phyloP scores from a whole-genome alignment of 2,113 vertebrate species.

The Prietella phreatophila region DNA sequence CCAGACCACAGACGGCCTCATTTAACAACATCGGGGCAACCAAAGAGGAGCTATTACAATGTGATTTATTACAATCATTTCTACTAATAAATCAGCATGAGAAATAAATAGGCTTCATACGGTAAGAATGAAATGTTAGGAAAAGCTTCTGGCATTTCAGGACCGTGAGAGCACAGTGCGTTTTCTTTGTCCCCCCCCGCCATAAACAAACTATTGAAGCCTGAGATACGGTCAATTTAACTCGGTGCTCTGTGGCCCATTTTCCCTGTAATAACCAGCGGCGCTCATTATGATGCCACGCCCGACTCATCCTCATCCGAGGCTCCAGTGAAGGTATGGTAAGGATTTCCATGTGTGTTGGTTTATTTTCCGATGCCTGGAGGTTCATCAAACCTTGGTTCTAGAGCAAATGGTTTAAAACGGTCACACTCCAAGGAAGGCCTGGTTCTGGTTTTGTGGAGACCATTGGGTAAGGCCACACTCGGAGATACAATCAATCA shows the following conservation, averaged over 20 bases:
- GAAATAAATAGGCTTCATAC: constrained; percentile 53
- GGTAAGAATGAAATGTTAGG: constrained; percentile 58
- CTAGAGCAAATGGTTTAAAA: constrained; percentile 62
- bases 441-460: constrained; percentile 66
- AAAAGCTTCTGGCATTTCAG: constrained; percentile 36
- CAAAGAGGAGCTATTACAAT: constrained; percentile 10
- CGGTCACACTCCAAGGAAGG: constrained; percentile 60
- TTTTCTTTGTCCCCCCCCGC: constrained; percentile 13
- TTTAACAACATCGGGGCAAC: background rate
- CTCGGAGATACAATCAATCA: constrained; percentile 59
- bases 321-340: constrained; percentile 16
- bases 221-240: constrained; percentile 70
- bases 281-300: constrained; percentile 36
- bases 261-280: constrained; percentile 42
- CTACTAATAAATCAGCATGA: constrained; percentile 15
- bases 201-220: constrained; percentile 67
- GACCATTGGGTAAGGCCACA: constrained; percentile 47
- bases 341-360: constrained; percentile 52
- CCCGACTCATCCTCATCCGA: constrained; percentile 18
- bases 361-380: constrained; percentile 64
- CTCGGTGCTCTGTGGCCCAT: constrained; percentile 59
- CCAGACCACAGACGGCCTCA: background rate
- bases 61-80: constrained; percentile 29
- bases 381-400: constrained; percentile 61
- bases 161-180: constrained; percentile 46